Percentiles rank a stretch among this genome's conserved stretches.
These are phyloP conservation scores for Otus sunia DNA, from an alignment of 2,113 vertebrate species.

Conservation along the genomic window DNA sequence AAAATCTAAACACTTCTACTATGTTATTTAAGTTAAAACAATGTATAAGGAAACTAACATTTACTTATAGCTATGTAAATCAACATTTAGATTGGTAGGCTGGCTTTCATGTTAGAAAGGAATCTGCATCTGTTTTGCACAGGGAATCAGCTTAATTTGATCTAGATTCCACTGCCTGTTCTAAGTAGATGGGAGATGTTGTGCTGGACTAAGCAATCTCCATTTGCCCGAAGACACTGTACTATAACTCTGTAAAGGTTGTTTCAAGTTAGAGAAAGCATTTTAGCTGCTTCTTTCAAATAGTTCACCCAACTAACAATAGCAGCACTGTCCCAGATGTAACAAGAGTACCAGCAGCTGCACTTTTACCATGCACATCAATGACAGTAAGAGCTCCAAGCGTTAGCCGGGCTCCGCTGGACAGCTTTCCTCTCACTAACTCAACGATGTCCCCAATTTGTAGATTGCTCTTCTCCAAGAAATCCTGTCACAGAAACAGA, in stretches of 20 bases:
- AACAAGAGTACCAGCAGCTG: neutral
- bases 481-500: slow-evolving; percentile 72
- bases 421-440: slow-evolving; percentile 87
- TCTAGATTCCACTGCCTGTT: neutral
- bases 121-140: neutral
- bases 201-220: neutral
- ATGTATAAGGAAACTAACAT: neutral
- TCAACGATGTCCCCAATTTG: slow-evolving; percentile 89
- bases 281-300: neutral
- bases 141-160: neutral
- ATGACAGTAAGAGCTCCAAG: slow-evolving; percentile 90
- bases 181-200: neutral
- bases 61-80: neutral
- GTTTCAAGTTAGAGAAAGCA: neutral
- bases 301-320: fast-evolving
- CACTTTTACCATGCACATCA: slow-evolving; percentile 86
- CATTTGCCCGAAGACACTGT: neutral
- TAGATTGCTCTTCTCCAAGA: slow-evolving; percentile 83
- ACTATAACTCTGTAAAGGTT: neutral
- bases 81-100: neutral
- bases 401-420: slow-evolving; percentile 85
- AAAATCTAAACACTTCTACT: neutral
- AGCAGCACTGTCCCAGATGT: neutral
- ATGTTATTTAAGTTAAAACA: neutral
- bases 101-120: neutral